A percentile compares a stretch with the other conserved stretches of the same genome.
Evolutionary conservation across 1,140 invertebrate species (phyloP).

Genomic region (Microplitis mediator): DNA sequence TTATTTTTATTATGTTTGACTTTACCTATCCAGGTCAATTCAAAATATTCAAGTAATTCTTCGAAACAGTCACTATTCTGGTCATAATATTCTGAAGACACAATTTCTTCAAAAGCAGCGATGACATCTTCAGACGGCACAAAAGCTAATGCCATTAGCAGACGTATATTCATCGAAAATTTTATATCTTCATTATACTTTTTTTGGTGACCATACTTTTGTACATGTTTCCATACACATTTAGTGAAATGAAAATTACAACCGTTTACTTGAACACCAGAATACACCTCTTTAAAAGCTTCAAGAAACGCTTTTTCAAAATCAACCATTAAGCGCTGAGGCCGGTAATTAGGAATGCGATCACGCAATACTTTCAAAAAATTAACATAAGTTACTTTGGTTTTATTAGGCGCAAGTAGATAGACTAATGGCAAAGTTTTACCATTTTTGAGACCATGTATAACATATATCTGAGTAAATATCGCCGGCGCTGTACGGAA

Average conservation of each 20-base stretch:
- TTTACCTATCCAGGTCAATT: constrained; percentile 5
- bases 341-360: too few relatives aligned
- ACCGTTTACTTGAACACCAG: not conserved
- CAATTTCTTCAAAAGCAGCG: not conserved
- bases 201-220: too few relatives aligned
- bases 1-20: not conserved
- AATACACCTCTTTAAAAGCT: not conserved
- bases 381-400: not conserved
- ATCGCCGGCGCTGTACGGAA: not conserved
- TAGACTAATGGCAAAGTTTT: too few relatives aligned
- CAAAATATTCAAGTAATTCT: not conserved
- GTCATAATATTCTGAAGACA: not conserved
- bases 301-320: not conserved
- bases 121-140: not conserved
- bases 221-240: too few relatives aligned
- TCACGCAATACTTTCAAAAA: not conserved
- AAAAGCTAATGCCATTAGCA: not conserved
- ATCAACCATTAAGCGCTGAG: too few relatives aligned
- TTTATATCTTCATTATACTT: too few relatives aligned
- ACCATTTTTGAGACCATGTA: not conserved
- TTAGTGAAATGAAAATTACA: not conserved
- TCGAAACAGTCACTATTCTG: not conserved
- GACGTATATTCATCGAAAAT: not conserved
- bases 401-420: not conserved
- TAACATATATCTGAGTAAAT: not conserved